Percentiles rank a stretch among this genome's conserved stretches.
These are phyloP conservation scores for Pocota personata DNA, from an alignment of 2,888 invertebrate genomes.

Conservation along the genomic window DNA sequence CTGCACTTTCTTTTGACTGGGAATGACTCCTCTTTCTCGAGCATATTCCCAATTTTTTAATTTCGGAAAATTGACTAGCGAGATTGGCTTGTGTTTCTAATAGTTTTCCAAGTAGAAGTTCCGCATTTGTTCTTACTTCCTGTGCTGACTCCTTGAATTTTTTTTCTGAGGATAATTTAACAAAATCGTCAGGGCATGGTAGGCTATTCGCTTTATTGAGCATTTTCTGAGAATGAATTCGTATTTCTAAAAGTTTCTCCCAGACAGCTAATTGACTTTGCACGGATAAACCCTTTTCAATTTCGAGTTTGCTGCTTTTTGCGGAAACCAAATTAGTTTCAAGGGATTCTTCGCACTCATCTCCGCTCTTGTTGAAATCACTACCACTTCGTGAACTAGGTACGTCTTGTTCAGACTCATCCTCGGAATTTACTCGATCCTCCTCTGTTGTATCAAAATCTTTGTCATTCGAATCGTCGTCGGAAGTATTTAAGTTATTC, in stretches of 20 bases:
- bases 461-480: constrained; percentile 55
- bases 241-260: constrained; percentile 93
- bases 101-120: constrained; percentile 86
- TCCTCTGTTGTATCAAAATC: constrained; percentile 76
- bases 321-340: constrained; percentile 76
- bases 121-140: constrained; percentile 84
- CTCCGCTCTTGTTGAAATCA: constrained; percentile 56
- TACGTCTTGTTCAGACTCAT: constrained; percentile 64
- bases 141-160: constrained; percentile 84
- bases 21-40: constrained; percentile 75
- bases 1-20: constrained; percentile 37
- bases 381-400: constrained; percentile 62
- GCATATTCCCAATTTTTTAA: constrained; percentile 81
- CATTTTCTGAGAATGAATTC: constrained; percentile 94
- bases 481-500: constrained; percentile 80
- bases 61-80: constrained; percentile 87
- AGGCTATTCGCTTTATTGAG: constrained; percentile 90
- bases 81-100: constrained; percentile 85
- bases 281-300: constrained; percentile 87
- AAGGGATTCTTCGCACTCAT: constrained; percentile 75
- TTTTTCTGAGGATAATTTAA: constrained; percentile 81
- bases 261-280: constrained; percentile 89
- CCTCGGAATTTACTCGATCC: constrained; percentile 75
- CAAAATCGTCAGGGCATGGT: constrained; percentile 86
- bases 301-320: constrained; percentile 83